Conservation (phyloP, 2,113 vertebrate species). For the Caranx ignobilis region DNA sequence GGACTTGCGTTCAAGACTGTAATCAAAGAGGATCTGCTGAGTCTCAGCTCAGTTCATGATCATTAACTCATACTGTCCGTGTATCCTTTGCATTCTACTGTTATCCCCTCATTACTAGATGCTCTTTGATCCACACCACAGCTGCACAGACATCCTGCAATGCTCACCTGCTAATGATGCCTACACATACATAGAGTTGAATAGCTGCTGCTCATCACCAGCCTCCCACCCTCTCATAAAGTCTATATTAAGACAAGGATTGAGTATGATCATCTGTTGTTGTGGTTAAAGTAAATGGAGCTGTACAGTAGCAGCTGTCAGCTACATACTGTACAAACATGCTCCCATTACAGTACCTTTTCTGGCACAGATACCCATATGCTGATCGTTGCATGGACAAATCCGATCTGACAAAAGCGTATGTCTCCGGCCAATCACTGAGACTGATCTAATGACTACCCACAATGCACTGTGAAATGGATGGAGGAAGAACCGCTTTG, state of each 20-base stretch:
- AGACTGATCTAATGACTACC: conserved; percentile 65
- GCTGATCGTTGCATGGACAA: conserved; percentile 25
- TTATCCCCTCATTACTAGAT: not conserved
- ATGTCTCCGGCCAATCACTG: conserved; percentile 32
- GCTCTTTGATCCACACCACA: not conserved
- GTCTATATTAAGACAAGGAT: conserved; percentile 3
- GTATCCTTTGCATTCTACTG: not conserved
- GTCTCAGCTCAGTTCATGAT: not conserved
- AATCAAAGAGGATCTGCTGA: not conserved
- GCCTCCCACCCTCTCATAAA: not conserved
- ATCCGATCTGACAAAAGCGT: conserved; percentile 46
- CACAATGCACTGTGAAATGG: conserved; percentile 55
- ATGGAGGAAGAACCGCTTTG: conserved; percentile 46
- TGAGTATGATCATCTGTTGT: conserved; percentile 17
- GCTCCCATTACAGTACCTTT: not conserved
- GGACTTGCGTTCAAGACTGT: conserved; percentile 2
- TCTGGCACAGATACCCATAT: conserved; percentile 3
- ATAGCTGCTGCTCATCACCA: not conserved
- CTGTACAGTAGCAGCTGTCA: conserved; percentile 41
- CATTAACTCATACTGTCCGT: not conserved
- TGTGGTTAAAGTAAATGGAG: conserved; percentile 18
- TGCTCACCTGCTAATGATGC: not conserved
- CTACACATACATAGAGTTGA: not conserved
- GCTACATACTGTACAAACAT: not conserved
- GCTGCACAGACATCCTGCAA: not conserved